A percentile compares a stretch with the other conserved stretches of the same genome.
These are phyloP conservation scores for Brachyalestes nurse DNA, from an alignment of 2,797 vertebrate genomes.

Conservation along the genomic window DNA sequence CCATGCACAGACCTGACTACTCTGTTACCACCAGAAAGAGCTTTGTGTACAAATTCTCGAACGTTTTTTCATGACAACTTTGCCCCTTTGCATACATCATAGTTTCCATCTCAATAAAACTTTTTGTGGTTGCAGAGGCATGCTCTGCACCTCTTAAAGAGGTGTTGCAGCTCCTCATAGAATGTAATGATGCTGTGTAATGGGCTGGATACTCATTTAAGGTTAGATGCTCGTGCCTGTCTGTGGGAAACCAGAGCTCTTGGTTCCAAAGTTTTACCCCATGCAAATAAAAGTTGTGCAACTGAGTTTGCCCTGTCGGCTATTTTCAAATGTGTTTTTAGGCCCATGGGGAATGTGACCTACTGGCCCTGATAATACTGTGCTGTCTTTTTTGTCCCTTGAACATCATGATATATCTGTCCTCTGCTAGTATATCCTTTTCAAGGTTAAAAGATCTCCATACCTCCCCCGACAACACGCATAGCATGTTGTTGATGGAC, in stretches of 20 bases:
- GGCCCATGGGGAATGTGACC: constrained; percentile 43
- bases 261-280: not conserved
- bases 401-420: constrained; percentile 40
- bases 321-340: constrained; percentile 42
- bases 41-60: not conserved
- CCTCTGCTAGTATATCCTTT: constrained; percentile 38
- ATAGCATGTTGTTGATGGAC: constrained; percentile 32
- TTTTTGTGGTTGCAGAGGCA: not conserved
- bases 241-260: constrained; percentile 2
- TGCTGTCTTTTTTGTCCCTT: constrained; percentile 18
- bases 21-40: not conserved
- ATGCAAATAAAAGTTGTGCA: not conserved
- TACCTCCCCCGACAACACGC: constrained; percentile 35
- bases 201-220: not conserved
- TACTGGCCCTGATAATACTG: constrained; percentile 38
- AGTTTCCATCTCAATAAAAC: constrained; percentile 8
- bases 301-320: constrained; percentile 9
- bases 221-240: not conserved
- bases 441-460: constrained; percentile 48
- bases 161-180: constrained; percentile 6
- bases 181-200: constrained; percentile 1
- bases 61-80: not conserved
- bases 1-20: not conserved
- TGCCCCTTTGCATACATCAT: not conserved
- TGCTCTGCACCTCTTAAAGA: constrained; percentile 3